Conservation (phyloP, 2,797 vertebrate species). For the Pseudomugil gertrudae region DNA sequence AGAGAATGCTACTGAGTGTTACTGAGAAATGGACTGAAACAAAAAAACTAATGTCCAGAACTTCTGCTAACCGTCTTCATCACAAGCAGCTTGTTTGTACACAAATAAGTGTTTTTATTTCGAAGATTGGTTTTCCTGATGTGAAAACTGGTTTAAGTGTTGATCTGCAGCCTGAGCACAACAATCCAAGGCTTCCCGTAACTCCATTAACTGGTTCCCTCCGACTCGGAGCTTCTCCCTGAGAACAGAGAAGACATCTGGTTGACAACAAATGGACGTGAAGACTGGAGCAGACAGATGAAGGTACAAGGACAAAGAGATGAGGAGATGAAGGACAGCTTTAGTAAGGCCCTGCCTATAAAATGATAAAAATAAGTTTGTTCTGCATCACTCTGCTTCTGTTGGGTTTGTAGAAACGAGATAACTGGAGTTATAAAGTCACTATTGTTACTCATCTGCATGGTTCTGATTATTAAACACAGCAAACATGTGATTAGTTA, state of each 20-base stretch:
- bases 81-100: not conserved
- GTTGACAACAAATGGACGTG: not conserved
- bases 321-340: too few species aligned
- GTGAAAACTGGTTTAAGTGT: slow-evolving; percentile 57
- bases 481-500: too few species aligned
- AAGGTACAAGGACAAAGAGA: not conserved
- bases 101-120: not conserved
- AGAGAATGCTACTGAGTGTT: not conserved
- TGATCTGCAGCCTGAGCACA: slow-evolving; percentile 70
- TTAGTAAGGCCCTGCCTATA: not conserved
- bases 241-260: slow-evolving; percentile 10
- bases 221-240: slow-evolving; percentile 87
- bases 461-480: not conserved
- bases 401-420: not conserved
- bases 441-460: not conserved
- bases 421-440: not conserved
- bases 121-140: slow-evolving; percentile 1
- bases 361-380: not conserved
- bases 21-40: not conserved
- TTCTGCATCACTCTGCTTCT: too few species aligned
- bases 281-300: not conserved
- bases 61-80: not conserved
- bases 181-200: slow-evolving; percentile 82
- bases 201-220: slow-evolving; percentile 83
- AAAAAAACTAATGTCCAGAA: not conserved